Percentiles rank a stretch among this genome's conserved stretches.
Evolutionary conservation across 2,888 invertebrate species (phyloP).

Genomic region (Suillia variegata): DNA sequence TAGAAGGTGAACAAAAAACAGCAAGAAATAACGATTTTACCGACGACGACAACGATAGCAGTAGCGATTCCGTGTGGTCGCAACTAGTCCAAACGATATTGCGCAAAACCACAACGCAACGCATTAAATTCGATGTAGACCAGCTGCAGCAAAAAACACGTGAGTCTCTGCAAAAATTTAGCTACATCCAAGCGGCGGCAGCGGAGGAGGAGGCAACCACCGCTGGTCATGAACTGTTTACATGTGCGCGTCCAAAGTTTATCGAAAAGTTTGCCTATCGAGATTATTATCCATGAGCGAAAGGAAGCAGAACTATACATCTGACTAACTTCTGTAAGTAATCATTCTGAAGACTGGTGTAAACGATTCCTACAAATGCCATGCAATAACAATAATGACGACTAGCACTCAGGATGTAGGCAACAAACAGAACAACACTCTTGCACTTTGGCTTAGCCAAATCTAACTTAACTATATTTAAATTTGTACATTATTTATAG

Average conservation of each 20-base stretch:
- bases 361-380: too few species aligned
- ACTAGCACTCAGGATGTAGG: neutral
- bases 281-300: conserved; percentile 46
- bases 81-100: conserved; percentile 67
- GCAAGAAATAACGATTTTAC: conserved; percentile 5
- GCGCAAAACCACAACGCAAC: conserved; percentile 62
- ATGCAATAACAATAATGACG: too few species aligned
- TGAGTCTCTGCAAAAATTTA: conserved; percentile 66
- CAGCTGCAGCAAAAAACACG: conserved; percentile 72
- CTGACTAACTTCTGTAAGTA: neutral
- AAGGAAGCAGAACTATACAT: neutral
- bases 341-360: conserved; percentile 10
- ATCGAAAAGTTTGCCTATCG: conserved; percentile 53
- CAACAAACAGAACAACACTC: neutral
- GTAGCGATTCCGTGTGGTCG: conserved; percentile 62
- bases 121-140: conserved; percentile 72
- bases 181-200: too few species aligned
- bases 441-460: neutral
- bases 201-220: too few species aligned
- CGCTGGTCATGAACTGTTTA: conserved; percentile 71
- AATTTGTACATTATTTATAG: neutral
- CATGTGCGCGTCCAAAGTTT: conserved; percentile 75
- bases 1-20: neutral
- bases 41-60: conserved; percentile 16
- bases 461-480: neutral